Conservation (phyloP, 2,113 vertebrate species). For the Cryptotis parvus region DNA sequence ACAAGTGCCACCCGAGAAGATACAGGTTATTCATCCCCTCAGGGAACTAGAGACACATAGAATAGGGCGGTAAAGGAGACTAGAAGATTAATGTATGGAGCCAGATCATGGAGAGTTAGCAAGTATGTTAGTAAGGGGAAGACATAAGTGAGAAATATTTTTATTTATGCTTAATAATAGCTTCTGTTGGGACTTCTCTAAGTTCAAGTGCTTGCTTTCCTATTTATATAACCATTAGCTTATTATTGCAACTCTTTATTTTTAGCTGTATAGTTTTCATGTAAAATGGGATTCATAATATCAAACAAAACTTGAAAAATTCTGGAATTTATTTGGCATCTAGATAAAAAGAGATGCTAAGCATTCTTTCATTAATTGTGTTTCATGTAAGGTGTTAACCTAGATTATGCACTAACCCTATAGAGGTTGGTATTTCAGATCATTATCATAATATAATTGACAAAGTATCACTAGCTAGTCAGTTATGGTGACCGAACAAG, state of each 20-base stretch:
- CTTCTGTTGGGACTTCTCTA: not conserved
- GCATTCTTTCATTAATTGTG: conserved; percentile 21
- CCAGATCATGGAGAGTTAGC: not conserved
- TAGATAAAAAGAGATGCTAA: not conserved
- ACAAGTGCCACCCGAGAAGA: not conserved
- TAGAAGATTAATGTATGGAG: not conserved
- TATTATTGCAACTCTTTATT: not conserved
- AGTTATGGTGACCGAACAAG: not conserved
- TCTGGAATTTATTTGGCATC: not conserved
- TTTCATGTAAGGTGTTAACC: not conserved
- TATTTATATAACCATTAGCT: not conserved
- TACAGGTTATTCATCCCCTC: too few relatives aligned
- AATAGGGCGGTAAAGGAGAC: not conserved
- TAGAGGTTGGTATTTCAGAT: not conserved
- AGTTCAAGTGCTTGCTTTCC: not conserved
- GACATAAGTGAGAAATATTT: not conserved
- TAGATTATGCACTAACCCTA: not conserved
- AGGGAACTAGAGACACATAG: not conserved
- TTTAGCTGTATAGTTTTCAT: not conserved
- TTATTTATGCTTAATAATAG: not conserved
- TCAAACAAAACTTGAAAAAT: conserved; percentile 3
- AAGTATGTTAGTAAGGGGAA: not conserved
- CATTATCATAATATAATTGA: not conserved
- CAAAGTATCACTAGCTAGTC: not conserved
- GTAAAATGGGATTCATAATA: not conserved